A percentile compares a stretch with the other conserved stretches of the same genome.
Conservation (phyloP, 2,888 invertebrate species). For the Idaea biselata region DNA sequence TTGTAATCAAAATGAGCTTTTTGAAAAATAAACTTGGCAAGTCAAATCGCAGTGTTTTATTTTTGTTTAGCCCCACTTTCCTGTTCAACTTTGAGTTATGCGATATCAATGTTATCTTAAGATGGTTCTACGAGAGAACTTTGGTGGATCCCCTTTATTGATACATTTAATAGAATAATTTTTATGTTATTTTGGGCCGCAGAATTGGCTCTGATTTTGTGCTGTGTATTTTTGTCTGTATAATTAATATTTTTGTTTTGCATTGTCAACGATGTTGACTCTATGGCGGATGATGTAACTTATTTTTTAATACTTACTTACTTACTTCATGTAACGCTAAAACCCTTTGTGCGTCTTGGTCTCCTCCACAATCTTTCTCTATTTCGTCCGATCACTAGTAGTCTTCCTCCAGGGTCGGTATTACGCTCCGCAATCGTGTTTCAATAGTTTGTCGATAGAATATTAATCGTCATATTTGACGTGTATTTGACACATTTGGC, state of each 20-base stretch:
- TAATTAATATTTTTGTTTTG: slow-evolving; percentile 19
- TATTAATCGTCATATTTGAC: too few species aligned
- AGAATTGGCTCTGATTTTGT: slow-evolving; percentile 32
- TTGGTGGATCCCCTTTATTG: slow-evolving; percentile 46
- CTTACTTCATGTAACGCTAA: background rate
- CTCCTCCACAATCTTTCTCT: too few species aligned
- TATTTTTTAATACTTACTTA: too few species aligned
- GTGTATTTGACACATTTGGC: too few species aligned
- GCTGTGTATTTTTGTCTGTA: slow-evolving; percentile 33
- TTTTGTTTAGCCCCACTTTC: slow-evolving; percentile 63
- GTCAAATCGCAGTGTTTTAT: slow-evolving; percentile 61
- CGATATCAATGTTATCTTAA: slow-evolving; percentile 60
- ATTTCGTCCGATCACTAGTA: too few species aligned
- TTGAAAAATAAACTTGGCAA: slow-evolving; percentile 68
- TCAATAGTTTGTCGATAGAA: too few species aligned
- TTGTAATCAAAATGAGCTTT: slow-evolving; percentile 58
- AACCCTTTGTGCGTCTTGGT: too few species aligned
- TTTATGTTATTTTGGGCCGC: slow-evolving; percentile 33
- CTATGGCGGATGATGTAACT: too few species aligned
- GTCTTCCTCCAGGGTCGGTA: too few species aligned
- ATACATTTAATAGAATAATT: slow-evolving; percentile 41
- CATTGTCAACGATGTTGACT: too few species aligned
- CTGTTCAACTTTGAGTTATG: slow-evolving; percentile 53
- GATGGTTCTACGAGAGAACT: slow-evolving; percentile 43
- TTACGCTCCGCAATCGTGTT: too few species aligned